Base-by-base conservation (phyloP, 2,888 invertebrate species). In the Acrocyrtus sp. region DNA sequence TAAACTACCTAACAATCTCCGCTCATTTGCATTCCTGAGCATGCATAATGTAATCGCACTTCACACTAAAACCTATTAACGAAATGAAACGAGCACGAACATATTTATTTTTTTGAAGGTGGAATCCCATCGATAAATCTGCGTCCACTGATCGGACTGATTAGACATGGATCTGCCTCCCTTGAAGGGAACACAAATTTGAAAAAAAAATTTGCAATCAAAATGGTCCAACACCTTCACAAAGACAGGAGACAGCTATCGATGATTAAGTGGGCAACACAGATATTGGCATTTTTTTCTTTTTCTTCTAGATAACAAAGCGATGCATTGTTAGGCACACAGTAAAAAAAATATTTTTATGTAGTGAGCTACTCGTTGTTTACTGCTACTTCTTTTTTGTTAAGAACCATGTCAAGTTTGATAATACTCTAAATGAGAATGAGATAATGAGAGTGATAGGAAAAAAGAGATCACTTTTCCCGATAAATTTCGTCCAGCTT, bases 111-210 rank as follows among this genome's bases (percentile, higher is more conserved):
- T n/a, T n/a, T n/a, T n/a, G n/a, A n/a, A n/a, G 41, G 45, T 29
- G 53, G 58, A 39, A 43, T 17, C 22, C 34, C 68, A 60, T 69
- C 48, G 56, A 69, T 62, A 62, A 62, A 69, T 69, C 69, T 56
- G 27, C 24, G 34, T 27, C 26, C 56, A 34, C 41, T 62, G 62
- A 61, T 69, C 57, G 61, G 54, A 69, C 56, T 69, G 62, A 69
- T 69, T 69, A 69, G 62, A 62, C 62, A 69, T 62, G 62, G 54
- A 61, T 69, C 69, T 62, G 62, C 69, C 62, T 69, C 61, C 56
- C 48, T 69, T 62, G 69, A 56, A 62, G 69, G 56, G 69, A 62
- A 56, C 26, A 56, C 39, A 47, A 51, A 63, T 53, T 27, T 47
- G 47, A 6, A 41, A 4, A 39, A 51, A 48, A 58, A n/a, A 41